phyloP scores from a whole-genome alignment of 2,888 invertebrate genomes.

The Zhengitettix transpicula region DNA sequence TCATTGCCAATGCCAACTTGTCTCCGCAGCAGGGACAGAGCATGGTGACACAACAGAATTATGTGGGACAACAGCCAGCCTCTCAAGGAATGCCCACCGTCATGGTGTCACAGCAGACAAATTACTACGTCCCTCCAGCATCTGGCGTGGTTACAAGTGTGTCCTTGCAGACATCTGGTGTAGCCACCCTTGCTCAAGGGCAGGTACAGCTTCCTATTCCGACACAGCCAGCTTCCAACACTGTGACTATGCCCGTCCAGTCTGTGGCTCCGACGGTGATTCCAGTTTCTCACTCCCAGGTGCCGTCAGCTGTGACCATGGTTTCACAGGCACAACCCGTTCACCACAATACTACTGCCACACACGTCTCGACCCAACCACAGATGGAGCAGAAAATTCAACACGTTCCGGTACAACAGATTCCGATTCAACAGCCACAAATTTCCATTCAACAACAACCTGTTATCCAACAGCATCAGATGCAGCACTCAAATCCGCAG shows the following conservation, averaged over 20 bases:
- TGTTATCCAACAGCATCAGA: slow-evolving; percentile 6
- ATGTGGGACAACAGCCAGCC: slow-evolving; percentile 26
- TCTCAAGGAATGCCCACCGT: slow-evolving; percentile 23
- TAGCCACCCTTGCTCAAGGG: slow-evolving; percentile 27
- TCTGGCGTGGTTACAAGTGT: slow-evolving; percentile 20
- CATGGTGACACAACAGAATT: slow-evolving; percentile 25
- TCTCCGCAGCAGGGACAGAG: slow-evolving; percentile 24
- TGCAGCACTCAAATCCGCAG: slow-evolving; percentile 10
- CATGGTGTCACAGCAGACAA: slow-evolving; percentile 1
- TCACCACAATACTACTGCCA: slow-evolving; percentile 15
- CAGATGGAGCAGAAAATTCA: slow-evolving; percentile 12
- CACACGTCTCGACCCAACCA: slow-evolving; percentile 12
- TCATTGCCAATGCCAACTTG: slow-evolving; percentile 17
- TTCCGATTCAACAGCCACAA: slow-evolving; percentile 3
- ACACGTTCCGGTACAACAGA: slow-evolving; percentile 11
- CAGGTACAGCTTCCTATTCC: slow-evolving; percentile 21
- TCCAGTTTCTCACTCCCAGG: slow-evolving; percentile 20
- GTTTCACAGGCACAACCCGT: slow-evolving; percentile 32
- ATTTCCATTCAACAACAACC: slow-evolving; percentile 1
- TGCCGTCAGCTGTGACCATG: slow-evolving; percentile 21
- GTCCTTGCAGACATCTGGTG: slow-evolving; percentile 26
- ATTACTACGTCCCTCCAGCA: slow-evolving; percentile 21
- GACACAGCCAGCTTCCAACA: slow-evolving; percentile 4
- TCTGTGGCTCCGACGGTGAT: not conserved
- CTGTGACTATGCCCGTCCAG: slow-evolving; percentile 1